Evolutionary conservation across 2,888 invertebrate genomes (phyloP).

Genomic region (Meliscaeva auricollis): DNA sequence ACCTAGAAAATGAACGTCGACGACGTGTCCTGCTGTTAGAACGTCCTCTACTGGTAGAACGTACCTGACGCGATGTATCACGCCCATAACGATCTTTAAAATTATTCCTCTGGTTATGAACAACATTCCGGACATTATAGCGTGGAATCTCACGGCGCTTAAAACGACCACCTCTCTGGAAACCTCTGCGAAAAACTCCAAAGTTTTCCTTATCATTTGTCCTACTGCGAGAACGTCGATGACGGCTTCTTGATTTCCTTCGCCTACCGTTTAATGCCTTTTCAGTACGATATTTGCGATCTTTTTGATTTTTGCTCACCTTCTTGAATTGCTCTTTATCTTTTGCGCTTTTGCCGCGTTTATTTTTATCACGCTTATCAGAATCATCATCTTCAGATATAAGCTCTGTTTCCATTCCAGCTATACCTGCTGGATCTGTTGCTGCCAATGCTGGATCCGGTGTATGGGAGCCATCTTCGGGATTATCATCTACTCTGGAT

Average conservation of each 20-base stretch:
- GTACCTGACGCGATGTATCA: slow-evolving; percentile 86
- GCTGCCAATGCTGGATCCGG: slow-evolving; percentile 42
- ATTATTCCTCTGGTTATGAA: slow-evolving; percentile 86
- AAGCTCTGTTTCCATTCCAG: slow-evolving; percentile 89
- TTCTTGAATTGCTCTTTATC: slow-evolving; percentile 90
- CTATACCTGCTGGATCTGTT: slow-evolving; percentile 79
- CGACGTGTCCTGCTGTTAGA: slow-evolving; percentile 79
- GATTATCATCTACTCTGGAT: slow-evolving; percentile 13
- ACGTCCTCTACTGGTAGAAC: slow-evolving; percentile 82
- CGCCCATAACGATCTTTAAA: slow-evolving; percentile 91
- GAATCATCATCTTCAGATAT: slow-evolving; percentile 89
- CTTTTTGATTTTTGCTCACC: slow-evolving; percentile 90
- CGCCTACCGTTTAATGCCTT: slow-evolving; percentile 83
- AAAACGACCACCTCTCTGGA: slow-evolving; percentile 83
- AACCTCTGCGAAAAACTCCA: slow-evolving; percentile 24
- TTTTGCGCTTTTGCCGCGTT: slow-evolving; percentile 77
- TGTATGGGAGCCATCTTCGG: slow-evolving; percentile 35
- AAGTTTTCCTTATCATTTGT: slow-evolving; percentile 82
- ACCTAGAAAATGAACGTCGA: slow-evolving; percentile 81
- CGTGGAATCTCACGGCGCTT: slow-evolving; percentile 92
- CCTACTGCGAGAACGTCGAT: slow-evolving; percentile 73
- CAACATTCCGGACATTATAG: slow-evolving; percentile 92
- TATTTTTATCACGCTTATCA: slow-evolving; percentile 77
- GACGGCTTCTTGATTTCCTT: slow-evolving; percentile 44
- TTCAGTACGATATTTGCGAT: slow-evolving; percentile 91